A percentile compares a stretch with the other conserved stretches of the same genome.
Conservation (phyloP, 2,113 vertebrate genomes). For the Petrocephalus zakoni region DNA sequence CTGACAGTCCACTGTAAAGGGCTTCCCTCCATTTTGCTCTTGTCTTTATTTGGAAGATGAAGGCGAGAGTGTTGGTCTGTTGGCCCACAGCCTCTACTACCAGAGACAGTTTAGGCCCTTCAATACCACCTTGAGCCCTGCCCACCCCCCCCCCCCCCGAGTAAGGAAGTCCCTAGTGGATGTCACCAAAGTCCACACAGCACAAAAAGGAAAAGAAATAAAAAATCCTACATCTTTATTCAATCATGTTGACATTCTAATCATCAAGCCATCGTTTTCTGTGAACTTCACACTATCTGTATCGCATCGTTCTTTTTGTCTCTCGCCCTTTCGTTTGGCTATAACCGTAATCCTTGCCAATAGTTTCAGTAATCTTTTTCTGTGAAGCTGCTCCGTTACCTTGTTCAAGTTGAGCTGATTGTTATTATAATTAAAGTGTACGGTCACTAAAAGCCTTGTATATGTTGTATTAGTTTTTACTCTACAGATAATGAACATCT, state of each 20-base stretch:
- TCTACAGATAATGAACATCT: conserved; percentile 63
- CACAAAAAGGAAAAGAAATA: conserved; percentile 36
- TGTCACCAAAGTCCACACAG: conserved; percentile 39
- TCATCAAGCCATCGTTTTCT: conserved; percentile 62
- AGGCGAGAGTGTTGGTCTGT: conserved; percentile 49
- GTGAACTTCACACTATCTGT: conserved; percentile 61
- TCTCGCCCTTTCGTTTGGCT: conserved; percentile 47
- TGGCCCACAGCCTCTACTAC: conserved; percentile 54
- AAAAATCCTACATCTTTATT: conserved; percentile 52
- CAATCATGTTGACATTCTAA: conserved; percentile 56
- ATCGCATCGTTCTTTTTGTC: conserved; percentile 46
- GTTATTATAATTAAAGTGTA: conserved; percentile 63
- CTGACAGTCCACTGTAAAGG: conserved; percentile 60
- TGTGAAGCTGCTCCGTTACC: conserved; percentile 59
- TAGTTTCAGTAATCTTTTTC: conserved; percentile 62
- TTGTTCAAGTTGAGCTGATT: conserved; percentile 52
- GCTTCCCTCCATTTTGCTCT: conserved; percentile 66
- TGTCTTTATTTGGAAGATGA: conserved; percentile 47
- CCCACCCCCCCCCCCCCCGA: conserved; percentile 27
- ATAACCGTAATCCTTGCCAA: conserved; percentile 58
- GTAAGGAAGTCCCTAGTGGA: conserved; percentile 34
- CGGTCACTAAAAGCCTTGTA: conserved; percentile 60
- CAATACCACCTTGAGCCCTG: conserved; percentile 5
- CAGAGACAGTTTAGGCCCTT: conserved; percentile 45
- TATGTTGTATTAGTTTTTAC: conserved; percentile 60